Percentiles rank a stretch among this genome's conserved stretches.
Evolutionary conservation across 2,888 invertebrate species (phyloP).

Genomic region (Artemia sinica): DNA sequence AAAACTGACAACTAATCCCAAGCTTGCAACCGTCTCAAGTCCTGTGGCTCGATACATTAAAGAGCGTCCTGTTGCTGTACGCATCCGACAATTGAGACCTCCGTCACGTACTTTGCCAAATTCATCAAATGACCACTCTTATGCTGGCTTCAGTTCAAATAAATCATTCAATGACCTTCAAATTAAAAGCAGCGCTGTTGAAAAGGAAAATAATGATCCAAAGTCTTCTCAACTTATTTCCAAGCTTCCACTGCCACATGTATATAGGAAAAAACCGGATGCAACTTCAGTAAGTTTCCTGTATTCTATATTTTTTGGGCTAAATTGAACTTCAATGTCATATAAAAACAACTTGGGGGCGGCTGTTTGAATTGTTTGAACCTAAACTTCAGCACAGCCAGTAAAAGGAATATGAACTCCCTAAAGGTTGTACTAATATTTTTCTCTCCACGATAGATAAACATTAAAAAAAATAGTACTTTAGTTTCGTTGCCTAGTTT

Average conservation of each 20-base stretch:
- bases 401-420: too few species aligned
- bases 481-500: too few species aligned
- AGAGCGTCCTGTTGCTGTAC: not conserved
- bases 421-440: too few species aligned
- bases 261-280: slow-evolving; percentile 6
- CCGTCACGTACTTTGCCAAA: slow-evolving; percentile 3
- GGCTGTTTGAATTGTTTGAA: too few species aligned
- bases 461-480: too few species aligned
- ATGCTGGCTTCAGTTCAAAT: not conserved
- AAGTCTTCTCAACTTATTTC: not conserved
- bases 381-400: too few species aligned
- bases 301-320: too few species aligned
- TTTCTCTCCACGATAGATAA: too few species aligned
- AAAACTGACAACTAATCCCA: not conserved
- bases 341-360: too few species aligned
- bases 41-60: slow-evolving; percentile 4
- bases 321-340: too few species aligned
- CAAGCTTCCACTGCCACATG: not conserved
- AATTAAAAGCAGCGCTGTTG: not conserved
- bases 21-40: not conserved
- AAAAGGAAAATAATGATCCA: not conserved
- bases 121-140: not conserved
- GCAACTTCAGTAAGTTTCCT: not conserved
- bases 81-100: not conserved
- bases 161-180: not conserved